Conservation (phyloP, 2,113 vertebrate species). For the Microcebus tavaratra region DNA sequence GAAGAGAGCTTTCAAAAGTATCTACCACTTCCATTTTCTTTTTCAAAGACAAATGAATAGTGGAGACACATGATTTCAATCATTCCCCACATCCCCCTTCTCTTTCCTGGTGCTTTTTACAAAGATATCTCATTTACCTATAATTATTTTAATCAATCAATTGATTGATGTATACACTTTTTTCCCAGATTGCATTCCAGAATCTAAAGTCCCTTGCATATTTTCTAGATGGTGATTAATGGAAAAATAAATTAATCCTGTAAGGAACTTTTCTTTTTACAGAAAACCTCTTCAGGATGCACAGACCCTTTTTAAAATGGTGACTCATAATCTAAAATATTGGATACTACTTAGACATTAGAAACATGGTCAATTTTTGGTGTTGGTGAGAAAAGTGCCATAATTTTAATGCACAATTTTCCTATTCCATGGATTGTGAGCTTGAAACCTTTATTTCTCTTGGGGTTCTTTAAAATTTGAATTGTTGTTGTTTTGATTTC, state of each 20-base stretch:
- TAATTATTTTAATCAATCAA: background rate
- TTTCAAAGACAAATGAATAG: conserved; percentile 23
- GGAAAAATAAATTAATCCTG: background rate
- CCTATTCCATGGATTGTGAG: background rate
- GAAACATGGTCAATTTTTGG: background rate
- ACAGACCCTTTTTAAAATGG: background rate
- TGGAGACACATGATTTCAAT: background rate
- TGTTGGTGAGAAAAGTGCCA: background rate
- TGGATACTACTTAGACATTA: background rate
- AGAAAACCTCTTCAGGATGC: background rate
- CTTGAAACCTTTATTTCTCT: background rate
- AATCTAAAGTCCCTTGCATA: background rate
- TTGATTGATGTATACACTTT: background rate
- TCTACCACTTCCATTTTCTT: background rate
- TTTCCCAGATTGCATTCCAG: background rate
- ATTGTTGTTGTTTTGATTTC: conserved; percentile 15
- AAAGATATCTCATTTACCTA: background rate
- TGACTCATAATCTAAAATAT: background rate
- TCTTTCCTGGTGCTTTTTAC: background rate
- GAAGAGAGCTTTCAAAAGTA: background rate
- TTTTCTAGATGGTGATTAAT: background rate
- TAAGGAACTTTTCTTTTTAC: background rate
- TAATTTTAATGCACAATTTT: background rate
- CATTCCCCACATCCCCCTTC: background rate
- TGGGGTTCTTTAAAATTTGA: background rate